Evolutionary conservation across 2,888 invertebrate species (phyloP).

Genomic region (Meiosimyza platycephala): DNA sequence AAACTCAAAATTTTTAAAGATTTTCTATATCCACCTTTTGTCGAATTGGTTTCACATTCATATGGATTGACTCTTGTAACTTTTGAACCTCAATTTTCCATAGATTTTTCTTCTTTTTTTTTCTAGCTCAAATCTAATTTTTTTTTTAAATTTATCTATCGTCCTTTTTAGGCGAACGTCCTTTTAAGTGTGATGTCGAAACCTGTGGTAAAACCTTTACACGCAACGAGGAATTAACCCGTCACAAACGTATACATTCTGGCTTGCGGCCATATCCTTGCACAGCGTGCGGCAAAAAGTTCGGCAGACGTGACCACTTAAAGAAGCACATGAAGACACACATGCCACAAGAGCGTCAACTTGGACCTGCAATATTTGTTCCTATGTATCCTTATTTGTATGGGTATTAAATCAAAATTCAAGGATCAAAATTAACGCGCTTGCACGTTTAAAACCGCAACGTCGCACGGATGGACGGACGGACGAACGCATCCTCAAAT

Average conservation of each 20-base stretch:
- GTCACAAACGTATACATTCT: slow-evolving; percentile 91
- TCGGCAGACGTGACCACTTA: slow-evolving; percentile 93
- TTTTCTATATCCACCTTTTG: too few species aligned
- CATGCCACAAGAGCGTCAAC: slow-evolving; percentile 72
- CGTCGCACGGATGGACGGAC: slow-evolving; percentile 18
- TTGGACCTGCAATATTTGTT: slow-evolving; percentile 74
- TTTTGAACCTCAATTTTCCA: too few species aligned
- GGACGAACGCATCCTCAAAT: slow-evolving; percentile 32
- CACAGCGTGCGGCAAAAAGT: slow-evolving; percentile 88
- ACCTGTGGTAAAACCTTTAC: slow-evolving; percentile 92
- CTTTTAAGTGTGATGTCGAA: slow-evolving; percentile 86
- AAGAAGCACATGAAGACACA: slow-evolving; percentile 95
- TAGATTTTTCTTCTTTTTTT: too few species aligned
- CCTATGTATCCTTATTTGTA: slow-evolving; percentile 73
- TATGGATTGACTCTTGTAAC: too few species aligned
- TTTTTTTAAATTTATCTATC: too few species aligned
- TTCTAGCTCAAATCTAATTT: too few species aligned
- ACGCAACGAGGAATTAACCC: slow-evolving; percentile 89
- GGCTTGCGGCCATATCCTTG: slow-evolving; percentile 89
- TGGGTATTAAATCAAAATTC: slow-evolving; percentile 67
- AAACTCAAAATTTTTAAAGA: too few species aligned
- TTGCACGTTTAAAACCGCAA: slow-evolving; percentile 56
- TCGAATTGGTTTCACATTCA: too few species aligned
- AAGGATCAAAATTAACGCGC: slow-evolving; percentile 51
- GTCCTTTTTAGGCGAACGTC: slow-evolving; percentile 77